Evolutionary conservation across 2,797 vertebrate species (phyloP), one percentile per base, ranked within the genome.

Genomic region (Tenualosa ilisha): DNA sequence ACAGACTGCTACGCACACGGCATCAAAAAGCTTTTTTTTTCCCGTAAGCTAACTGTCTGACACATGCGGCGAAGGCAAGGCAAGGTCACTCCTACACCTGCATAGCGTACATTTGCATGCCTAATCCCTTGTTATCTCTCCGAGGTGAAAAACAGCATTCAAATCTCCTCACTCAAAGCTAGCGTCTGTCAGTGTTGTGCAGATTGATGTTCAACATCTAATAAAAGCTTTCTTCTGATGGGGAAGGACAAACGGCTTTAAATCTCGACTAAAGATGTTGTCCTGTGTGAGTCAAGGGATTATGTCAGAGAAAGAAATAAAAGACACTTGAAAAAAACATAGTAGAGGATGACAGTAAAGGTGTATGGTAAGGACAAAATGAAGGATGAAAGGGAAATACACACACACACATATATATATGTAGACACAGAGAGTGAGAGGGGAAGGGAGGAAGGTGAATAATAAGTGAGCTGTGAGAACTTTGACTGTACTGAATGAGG

Each of bases 341-440:
- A 46, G 72, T 79, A 46, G 20, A 46, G 43, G 17, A 22, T 79
- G 72, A 79, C 72, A 79, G 72, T 46, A 9, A 46, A 79, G 72
- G 72, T 79, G 72, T 43, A 46, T 79, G 72, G 37, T 79, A 79
- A 79, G 72, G 72, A 43, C 72, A 79, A 56, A 85, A 81, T 37
- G 17, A 87, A 81, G 85, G 63, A 79, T 87, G 84, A 87, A 85
- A 61, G 59, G 3, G 22, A 46, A 46, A 46, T 3, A n/a, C n/a
- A n/a, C n/a, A n/a, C n/a, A n/a, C n/a, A n/a, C n/a, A n/a, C n/a
- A n/a, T n/a, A 31, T 31, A 31, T 31, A 31, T 31, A 31, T 31
- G 31, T 40, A 40, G 7, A 40, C 11, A 72, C 13, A 15, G 5
- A 15, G 5, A 17, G 65, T 37, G 72, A 7, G 20, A 79, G 43